phyloP scores from a whole-genome alignment of 2,888 invertebrate genomes.

The Hypselothyrea guttata region DNA sequence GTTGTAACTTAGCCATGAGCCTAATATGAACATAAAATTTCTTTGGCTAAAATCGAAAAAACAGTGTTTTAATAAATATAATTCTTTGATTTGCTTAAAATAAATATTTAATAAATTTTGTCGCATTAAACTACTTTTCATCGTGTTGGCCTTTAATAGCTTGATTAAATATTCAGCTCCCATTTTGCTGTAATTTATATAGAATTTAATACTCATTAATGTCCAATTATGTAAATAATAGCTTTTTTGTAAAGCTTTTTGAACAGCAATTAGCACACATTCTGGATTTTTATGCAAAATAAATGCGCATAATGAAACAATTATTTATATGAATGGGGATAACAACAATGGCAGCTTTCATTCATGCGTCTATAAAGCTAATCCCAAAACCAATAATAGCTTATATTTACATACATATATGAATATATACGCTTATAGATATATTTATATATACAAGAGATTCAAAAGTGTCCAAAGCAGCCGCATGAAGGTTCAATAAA shows the following conservation, averaged over 20 bases:
- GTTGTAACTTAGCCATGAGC: too few species aligned
- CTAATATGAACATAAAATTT: too few species aligned
- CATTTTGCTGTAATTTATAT: not conserved
- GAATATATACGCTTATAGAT: too few species aligned
- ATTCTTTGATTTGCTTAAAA: not conserved
- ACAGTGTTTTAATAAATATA: too few species aligned
- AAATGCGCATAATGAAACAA: not conserved
- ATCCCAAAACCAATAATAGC: constrained; percentile 40
- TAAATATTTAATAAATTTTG: too few species aligned
- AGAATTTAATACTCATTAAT: not conserved
- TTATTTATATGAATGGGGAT: constrained; percentile 19
- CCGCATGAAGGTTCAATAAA: constrained; percentile 53
- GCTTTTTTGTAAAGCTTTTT: not conserved
- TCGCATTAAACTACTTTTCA: too few species aligned
- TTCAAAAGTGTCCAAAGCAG: constrained; percentile 25
- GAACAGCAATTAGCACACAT: constrained; percentile 23
- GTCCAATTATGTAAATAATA: not conserved
- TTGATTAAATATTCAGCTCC: too few species aligned
- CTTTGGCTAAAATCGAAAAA: too few species aligned
- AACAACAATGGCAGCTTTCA: constrained; percentile 20
- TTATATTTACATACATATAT: constrained; percentile 16
- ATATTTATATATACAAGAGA: not conserved
- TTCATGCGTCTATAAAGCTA: constrained; percentile 34
- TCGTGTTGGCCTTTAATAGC: too few species aligned
- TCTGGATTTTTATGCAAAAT: constrained; percentile 10